A percentile compares a stretch with the other conserved stretches of the same genome.
Evolutionary conservation across 35 echinoderm and acorn worm genomes (phyloP).

Genomic region (Lytechinus variegatus): DNA sequence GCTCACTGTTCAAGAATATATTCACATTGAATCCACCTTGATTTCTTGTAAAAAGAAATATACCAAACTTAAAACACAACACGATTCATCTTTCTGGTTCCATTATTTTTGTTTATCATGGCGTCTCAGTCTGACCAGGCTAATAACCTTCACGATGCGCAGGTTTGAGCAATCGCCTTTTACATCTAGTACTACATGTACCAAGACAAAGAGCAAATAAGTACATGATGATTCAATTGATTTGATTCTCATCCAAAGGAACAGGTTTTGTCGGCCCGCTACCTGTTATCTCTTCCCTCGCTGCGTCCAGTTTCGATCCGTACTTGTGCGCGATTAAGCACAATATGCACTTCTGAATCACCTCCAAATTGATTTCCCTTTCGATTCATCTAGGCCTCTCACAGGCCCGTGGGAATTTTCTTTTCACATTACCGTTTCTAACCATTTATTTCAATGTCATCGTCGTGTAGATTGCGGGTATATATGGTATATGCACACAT

Average conservation of each 20-base stretch:
- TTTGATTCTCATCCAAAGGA: background rate
- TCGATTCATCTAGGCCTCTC: background rate
- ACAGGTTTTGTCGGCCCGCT: background rate
- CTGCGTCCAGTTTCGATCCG: background rate
- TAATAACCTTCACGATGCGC: slow-evolving; percentile 9
- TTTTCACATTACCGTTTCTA: background rate
- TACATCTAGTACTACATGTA: background rate
- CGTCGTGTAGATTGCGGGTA: too few species aligned
- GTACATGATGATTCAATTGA: background rate
- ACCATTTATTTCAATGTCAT: background rate
- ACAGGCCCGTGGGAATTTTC: background rate
- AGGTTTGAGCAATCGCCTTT: background rate
- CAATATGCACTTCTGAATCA: background rate
- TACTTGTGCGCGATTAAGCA: slow-evolving; percentile 2
- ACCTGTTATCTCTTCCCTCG: background rate
- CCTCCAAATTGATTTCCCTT: background rate
- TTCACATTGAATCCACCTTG: too few species aligned
- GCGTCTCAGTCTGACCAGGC: background rate
- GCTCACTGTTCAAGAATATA: too few species aligned
- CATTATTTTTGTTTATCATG: background rate
- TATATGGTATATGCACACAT: too few species aligned
- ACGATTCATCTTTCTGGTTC: background rate
- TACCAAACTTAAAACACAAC: background rate
- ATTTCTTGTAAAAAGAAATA: too few species aligned
- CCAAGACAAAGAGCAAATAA: background rate